These are phyloP conservation scores for Dryomyza anilis DNA, from an alignment of 2,888 invertebrate species.

Conservation along the genomic window DNA sequence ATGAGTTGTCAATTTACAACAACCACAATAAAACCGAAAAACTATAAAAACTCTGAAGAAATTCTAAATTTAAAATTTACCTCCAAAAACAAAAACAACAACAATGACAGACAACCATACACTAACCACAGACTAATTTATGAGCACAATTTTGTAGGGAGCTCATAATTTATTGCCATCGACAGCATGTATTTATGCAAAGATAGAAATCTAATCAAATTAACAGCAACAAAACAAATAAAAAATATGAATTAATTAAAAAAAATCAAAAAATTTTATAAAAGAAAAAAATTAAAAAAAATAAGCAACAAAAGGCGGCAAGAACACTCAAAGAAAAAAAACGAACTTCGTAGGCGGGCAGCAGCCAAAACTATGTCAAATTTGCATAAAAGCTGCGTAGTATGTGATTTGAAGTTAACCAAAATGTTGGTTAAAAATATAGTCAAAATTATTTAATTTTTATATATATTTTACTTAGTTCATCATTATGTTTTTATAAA, in stretches of 20 bases:
- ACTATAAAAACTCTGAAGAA: neutral
- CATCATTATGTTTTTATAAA: too few species aligned
- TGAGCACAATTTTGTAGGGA: constrained; percentile 4
- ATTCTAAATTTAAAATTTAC: neutral
- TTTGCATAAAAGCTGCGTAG: too few species aligned
- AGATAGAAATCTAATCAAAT: constrained; percentile 16
- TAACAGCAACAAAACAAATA: neutral
- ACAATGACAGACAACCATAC: neutral
- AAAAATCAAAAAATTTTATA: constrained; percentile 1
- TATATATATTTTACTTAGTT: too few species aligned
- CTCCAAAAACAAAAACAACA: neutral
- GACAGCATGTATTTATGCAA: constrained; percentile 11
- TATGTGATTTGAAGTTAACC: too few species aligned
- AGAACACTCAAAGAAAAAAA: constrained; percentile 1
- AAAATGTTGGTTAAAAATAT: too few species aligned
- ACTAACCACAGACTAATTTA: neutral
- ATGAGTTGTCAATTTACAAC: constrained; percentile 13
- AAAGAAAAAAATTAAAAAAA: constrained; percentile 5
- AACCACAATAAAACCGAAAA: neutral
- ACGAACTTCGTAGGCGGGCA: too few species aligned
- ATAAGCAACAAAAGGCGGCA: neutral
- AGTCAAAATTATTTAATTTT: too few species aligned
- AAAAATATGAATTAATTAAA: neutral
- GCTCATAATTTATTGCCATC: constrained; percentile 13
- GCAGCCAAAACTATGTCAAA: too few species aligned